Conservation (phyloP, 2,113 vertebrate genomes). For the Caretta caretta region DNA sequence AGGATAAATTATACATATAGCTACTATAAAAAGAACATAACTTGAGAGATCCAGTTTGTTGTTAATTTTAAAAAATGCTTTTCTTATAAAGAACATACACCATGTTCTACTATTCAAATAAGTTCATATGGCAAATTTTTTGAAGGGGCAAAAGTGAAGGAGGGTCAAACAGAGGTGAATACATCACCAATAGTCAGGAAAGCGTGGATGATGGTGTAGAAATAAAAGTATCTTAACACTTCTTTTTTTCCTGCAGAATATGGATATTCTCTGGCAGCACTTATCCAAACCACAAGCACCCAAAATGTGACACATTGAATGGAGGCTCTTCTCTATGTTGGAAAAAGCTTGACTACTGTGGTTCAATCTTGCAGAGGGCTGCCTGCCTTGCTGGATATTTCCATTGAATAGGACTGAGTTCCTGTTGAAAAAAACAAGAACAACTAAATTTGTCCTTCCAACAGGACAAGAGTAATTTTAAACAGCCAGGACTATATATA, state of each 20-base stretch:
- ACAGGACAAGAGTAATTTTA: background rate
- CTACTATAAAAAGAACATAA: constrained; percentile 30
- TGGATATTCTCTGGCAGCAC: background rate
- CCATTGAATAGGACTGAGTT: background rate
- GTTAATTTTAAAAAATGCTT: constrained; percentile 11
- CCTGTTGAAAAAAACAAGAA: background rate
- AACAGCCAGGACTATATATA: background rate
- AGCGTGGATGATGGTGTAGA: background rate
- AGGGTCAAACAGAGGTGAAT: background rate
- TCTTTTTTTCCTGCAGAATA: background rate
- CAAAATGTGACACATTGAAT: background rate
- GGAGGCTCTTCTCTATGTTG: background rate
- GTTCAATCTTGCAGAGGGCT: background rate
- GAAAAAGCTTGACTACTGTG: background rate
- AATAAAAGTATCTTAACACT: background rate
- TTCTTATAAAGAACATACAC: background rate
- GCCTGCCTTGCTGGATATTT: background rate
- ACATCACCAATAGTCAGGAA: background rate
- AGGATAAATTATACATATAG: background rate
- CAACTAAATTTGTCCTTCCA: background rate
- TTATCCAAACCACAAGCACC: background rate
- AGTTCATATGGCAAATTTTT: background rate
- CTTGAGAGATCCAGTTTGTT: constrained; percentile 16
- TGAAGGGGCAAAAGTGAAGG: background rate
- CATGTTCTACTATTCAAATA: constrained; percentile 6